Evolutionary conservation across 2,888 invertebrate genomes (phyloP).

Genomic region (Meghimatium bilineatum): DNA sequence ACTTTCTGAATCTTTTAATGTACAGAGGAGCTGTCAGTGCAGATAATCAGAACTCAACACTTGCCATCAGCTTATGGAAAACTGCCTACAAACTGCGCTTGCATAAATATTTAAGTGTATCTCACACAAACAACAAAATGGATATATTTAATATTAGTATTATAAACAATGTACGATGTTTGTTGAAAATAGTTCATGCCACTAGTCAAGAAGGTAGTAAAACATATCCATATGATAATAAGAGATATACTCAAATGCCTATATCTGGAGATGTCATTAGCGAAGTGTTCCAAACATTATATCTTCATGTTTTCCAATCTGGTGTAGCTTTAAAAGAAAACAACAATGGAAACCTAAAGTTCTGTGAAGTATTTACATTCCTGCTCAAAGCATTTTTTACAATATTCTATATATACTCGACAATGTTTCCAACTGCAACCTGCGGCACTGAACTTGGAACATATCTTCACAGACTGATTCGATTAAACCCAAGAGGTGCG

Average conservation of each 20-base stretch:
- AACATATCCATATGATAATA: not conserved
- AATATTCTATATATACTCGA: constrained; percentile 23
- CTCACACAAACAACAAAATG: too few species aligned
- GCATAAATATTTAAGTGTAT: not conserved
- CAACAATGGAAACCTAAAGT: not conserved
- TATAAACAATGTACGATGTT: constrained; percentile 3
- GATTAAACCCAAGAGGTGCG: constrained; percentile 18
- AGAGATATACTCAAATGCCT: not conserved
- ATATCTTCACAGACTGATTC: constrained; percentile 14
- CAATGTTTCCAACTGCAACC: not conserved
- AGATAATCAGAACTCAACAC: constrained; percentile 15
- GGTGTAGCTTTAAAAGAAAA: not conserved
- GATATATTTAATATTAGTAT: constrained; percentile 2
- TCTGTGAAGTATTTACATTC: not conserved
- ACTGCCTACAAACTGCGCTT: constrained; percentile 32
- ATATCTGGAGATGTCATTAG: constrained; percentile 9
- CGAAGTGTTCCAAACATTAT: constrained; percentile 3
- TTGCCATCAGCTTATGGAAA: constrained; percentile 36
- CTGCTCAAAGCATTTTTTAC: constrained; percentile 20
- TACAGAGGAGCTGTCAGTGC: constrained; percentile 43
- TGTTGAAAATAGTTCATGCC: constrained; percentile 21
- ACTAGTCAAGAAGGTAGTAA: not conserved
- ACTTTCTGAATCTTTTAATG: constrained; percentile 33
- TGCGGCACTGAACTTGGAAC: not conserved
- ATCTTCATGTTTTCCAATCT: not conserved